A percentile compares a stretch with the other conserved stretches of the same genome.
Evolutionary conservation across 2,113 vertebrate species (phyloP).

Genomic region (Dicrurus megarhynchus): DNA sequence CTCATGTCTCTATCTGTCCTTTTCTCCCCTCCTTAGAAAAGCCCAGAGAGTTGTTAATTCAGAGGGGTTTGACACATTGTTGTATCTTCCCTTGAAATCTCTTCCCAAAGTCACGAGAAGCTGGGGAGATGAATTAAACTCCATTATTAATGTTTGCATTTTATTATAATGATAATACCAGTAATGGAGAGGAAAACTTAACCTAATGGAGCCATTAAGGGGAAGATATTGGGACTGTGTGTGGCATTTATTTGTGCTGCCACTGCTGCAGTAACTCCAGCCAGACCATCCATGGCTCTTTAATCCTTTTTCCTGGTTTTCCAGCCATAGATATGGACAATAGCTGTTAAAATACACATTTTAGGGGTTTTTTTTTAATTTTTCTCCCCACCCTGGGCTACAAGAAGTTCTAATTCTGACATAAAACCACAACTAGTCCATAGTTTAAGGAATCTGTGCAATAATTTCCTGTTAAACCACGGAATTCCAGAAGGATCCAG

Average conservation of each 20-base stretch:
- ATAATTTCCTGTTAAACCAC: not conserved
- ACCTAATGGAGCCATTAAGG: slow-evolving; percentile 31
- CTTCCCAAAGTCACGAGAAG: not conserved
- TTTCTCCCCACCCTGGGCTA: not conserved
- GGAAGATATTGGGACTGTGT: not conserved
- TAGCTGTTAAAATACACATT: not conserved
- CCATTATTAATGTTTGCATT: slow-evolving; percentile 33
- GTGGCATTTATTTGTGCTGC: not conserved
- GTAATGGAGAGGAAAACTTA: not conserved
- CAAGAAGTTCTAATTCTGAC: not conserved
- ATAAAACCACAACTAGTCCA: not conserved
- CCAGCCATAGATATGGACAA: not conserved
- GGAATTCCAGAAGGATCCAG: not conserved
- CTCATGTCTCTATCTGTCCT: slow-evolving; percentile 57
- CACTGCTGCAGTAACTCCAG: not conserved
- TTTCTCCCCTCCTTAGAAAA: slow-evolving; percentile 44
- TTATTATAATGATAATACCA: not conserved
- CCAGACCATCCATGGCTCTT: not conserved
- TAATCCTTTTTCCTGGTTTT: not conserved
- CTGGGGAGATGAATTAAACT: slow-evolving; percentile 35
- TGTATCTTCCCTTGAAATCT: not conserved
- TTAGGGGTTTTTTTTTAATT: not conserved
- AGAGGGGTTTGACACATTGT: slow-evolving; percentile 9
- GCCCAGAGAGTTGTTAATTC: slow-evolving; percentile 18
- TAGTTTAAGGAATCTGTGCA: not conserved